Base-by-base conservation (phyloP, 2,797 vertebrate genomes). In the Chaenodraco wilsoni region DNA sequence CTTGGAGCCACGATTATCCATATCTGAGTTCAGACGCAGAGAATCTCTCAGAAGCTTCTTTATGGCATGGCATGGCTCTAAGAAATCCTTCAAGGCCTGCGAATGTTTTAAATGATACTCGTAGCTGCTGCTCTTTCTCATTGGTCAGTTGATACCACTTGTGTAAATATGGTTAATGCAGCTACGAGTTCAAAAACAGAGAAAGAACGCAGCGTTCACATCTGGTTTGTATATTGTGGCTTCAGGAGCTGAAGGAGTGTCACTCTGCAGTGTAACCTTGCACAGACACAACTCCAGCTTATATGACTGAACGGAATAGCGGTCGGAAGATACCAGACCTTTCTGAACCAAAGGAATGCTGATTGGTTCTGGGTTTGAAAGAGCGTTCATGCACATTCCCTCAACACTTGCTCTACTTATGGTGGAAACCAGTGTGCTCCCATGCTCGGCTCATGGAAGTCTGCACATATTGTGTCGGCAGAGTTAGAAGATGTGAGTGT, bases 211-310 rank as follows among this genome's bases (percentile, higher is more conserved):
- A 52, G 68, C 59, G 79, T 81, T 81, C 86, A 70, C 90, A 90
- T 93, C 87, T 91, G 90, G 78, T 84, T 92, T 91, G 88, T 83
- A 91, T 91, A 91, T 89, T 90, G 88, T 64, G 87, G 89, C 74
- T 85, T 43, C 33, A 76, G 79, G 60, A 76, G 68, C 82, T 86
- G 83, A 80, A 83, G 83, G 31, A 46, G 23, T 31, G 60, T 14
- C 13, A 33, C 23, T 12, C 15, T 58, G 45, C 55, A 49, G 44
- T 27, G 45, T 45, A 66, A 33, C 16, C 16, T 33, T 10, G 40
- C 40, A 44, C 37, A 44, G 65, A 4, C 49, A 16, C 9, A 40
- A n/a, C 33, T 50, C 44, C 55, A 51, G 37, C 56, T 44, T 37
- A 69, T 37, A 33, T 10, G 9, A 31, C 37, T 56, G 41, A 46